These are phyloP conservation scores for Drosophila sordidapex DNA, from an alignment of 2,888 invertebrate genomes.

Conservation along the genomic window DNA sequence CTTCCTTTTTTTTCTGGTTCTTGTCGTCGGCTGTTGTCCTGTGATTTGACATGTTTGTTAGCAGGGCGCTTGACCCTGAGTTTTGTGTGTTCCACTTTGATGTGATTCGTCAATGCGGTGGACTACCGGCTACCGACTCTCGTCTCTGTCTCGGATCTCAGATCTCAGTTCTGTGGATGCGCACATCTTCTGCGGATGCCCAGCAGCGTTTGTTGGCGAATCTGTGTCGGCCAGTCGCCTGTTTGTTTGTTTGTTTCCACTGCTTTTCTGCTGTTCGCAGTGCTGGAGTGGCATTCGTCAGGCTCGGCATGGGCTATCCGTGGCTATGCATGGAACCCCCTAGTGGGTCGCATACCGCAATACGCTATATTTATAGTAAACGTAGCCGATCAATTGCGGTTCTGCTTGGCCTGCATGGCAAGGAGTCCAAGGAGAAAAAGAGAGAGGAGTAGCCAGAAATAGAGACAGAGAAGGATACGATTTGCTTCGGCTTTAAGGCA, in stretches of 20 bases:
- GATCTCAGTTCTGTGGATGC: conserved; percentile 7
- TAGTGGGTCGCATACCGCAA: conserved; percentile 59
- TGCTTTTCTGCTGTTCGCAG: conserved; percentile 23
- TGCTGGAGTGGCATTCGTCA: conserved; percentile 54
- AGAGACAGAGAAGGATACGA: neutral
- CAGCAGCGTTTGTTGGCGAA: conserved; percentile 80
- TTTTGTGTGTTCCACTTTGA: conserved; percentile 80
- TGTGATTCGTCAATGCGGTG: conserved; percentile 83
- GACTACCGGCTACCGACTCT: conserved; percentile 70
- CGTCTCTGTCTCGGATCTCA: conserved; percentile 15
- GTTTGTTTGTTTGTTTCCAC: conserved; percentile 30
- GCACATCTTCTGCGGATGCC: conserved; percentile 53
- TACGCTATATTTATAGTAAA: conserved; percentile 76
- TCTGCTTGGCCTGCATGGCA: conserved; percentile 39
- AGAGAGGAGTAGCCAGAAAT: neutral
- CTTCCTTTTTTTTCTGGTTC: conserved; percentile 6
- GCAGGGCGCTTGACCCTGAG: conserved; percentile 66
- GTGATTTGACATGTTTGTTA: conserved; percentile 77
- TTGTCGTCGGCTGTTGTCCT: conserved; percentile 69
- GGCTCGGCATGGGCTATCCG: conserved; percentile 39
- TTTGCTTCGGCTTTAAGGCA: neutral
- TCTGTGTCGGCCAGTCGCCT: conserved; percentile 50
- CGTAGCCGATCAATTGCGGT: conserved; percentile 73
- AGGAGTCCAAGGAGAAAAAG: conserved; percentile 8
- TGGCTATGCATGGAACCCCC: conserved; percentile 20